A percentile compares a stretch with the other conserved stretches of the same genome.
Evolutionary conservation across 2,888 invertebrate genomes (phyloP).

Genomic region (Limenitis camilla): DNA sequence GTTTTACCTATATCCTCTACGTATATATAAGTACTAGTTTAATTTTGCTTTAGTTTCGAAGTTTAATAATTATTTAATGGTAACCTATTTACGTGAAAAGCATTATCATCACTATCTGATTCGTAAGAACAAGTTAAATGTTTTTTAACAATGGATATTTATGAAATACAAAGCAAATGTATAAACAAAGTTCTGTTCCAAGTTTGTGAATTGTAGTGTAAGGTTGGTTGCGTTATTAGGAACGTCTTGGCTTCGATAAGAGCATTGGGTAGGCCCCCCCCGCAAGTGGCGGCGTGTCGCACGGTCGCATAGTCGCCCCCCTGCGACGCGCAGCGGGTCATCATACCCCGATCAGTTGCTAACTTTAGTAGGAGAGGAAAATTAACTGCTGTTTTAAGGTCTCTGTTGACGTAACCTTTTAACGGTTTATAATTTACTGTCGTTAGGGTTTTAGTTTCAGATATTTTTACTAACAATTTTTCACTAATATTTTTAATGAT

Average conservation of each 20-base stretch:
- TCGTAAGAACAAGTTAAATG: no score
- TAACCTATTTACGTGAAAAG: no score
- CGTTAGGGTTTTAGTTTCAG: no score
- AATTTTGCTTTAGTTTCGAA: no score
- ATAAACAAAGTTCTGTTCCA: slow-evolving; percentile 8
- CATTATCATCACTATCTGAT: no score
- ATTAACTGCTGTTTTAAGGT: slow-evolving; percentile 22
- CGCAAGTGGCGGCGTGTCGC: slow-evolving; percentile 41
- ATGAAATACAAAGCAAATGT: neutral
- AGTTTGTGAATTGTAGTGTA: slow-evolving; percentile 13
- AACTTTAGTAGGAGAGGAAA: slow-evolving; percentile 33
- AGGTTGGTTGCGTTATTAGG: slow-evolving; percentile 46
- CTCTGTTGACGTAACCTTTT: slow-evolving; percentile 9
- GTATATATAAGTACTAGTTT: no score
- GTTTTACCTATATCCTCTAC: no score
- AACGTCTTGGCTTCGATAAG: slow-evolving; percentile 56
- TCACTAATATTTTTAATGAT: no score
- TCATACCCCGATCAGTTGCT: slow-evolving; percentile 32
- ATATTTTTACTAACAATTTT: no score
- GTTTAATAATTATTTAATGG: no score
- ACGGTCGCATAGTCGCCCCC: slow-evolving; percentile 49
- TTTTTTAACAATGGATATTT: neutral
- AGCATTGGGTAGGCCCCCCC: slow-evolving; percentile 55
- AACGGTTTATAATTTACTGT: slow-evolving; percentile 2
- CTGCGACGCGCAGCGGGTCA: slow-evolving; percentile 51